These are phyloP conservation scores for Atractosteus spatula DNA, from an alignment of 2,113 vertebrate species.

Conservation along the genomic window DNA sequence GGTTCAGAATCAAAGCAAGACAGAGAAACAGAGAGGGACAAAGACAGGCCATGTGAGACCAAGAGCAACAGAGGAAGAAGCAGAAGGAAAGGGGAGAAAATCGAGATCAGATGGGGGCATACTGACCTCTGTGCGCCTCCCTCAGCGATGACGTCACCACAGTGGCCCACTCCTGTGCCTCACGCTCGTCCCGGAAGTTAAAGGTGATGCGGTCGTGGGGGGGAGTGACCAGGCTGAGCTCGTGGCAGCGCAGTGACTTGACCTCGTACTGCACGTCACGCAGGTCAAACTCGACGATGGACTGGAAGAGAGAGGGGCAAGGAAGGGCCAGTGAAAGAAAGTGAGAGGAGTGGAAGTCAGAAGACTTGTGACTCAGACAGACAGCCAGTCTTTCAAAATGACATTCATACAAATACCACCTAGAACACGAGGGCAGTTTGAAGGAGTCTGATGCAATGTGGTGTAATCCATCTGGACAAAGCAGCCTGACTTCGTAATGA, in stretches of 20 bases:
- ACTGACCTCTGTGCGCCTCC: conserved; percentile 73
- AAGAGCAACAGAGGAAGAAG: no score
- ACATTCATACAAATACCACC: no score
- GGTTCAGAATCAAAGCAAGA: no score
- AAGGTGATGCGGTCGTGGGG: conserved; percentile 62
- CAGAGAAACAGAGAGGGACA: no score
- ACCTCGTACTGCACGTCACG: conserved; percentile 68
- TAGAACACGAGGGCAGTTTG: no score
- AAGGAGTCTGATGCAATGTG: no score
- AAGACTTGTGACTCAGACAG: no score
- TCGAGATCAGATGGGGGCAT: neutral
- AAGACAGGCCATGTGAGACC: no score
- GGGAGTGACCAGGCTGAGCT: conserved; percentile 58
- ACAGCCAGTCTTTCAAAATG: no score
- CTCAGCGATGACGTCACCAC: conserved; percentile 76
- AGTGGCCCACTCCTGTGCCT: conserved; percentile 80
- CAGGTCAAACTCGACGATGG: conserved; percentile 71
- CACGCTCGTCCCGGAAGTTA: conserved; percentile 74
- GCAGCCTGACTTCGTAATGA: no score
- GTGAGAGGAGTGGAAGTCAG: neutral
- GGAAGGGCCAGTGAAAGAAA: neutral
- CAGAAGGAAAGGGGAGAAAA: neutral
- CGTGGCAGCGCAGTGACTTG: conserved; percentile 64
- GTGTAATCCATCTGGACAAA: no score
- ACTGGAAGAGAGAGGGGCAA: conserved; percentile 43